Percentiles rank a stretch among this genome's conserved stretches.
phyloP scores from a whole-genome alignment of 2,113 vertebrate genomes.

The Oryzias celebensis region DNA sequence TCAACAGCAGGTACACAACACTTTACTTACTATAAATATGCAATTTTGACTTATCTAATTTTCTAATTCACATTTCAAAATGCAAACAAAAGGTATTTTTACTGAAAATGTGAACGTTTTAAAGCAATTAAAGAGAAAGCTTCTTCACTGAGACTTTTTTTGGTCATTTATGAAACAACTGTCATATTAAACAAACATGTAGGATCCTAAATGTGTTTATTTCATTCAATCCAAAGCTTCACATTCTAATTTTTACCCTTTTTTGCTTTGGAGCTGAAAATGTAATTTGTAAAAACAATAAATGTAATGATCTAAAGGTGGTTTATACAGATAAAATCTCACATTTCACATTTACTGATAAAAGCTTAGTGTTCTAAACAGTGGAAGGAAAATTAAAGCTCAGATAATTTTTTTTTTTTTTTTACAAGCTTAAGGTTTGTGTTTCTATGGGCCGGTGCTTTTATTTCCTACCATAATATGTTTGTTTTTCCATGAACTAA shows the following conservation, averaged over 20 bases:
- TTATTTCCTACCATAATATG: no score
- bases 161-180: conserved; percentile 1
- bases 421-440: no score
- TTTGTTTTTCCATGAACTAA: no score
- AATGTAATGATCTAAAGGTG: not conserved
- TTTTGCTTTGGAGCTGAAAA: not conserved
- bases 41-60: not conserved
- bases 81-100: no score
- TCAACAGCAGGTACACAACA: conserved; percentile 91
- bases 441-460: no score
- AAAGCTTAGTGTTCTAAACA: no score
- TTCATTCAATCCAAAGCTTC: not conserved
- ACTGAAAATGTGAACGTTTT: no score
- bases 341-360: no score
- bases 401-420: no score
- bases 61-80: no score
- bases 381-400: no score
- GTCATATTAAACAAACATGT: not conserved
- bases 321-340: not conserved
- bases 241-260: conserved; percentile 1
- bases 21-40: conserved; percentile 51
- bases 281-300: conserved; percentile 10
- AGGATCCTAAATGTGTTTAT: not conserved
- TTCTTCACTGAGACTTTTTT: not conserved
- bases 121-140: no score